Evolutionary conservation across 1,140 invertebrate genomes (phyloP), one percentile per base, ranked within the genome.

Genomic region (Aphelenchoides avenae): DNA sequence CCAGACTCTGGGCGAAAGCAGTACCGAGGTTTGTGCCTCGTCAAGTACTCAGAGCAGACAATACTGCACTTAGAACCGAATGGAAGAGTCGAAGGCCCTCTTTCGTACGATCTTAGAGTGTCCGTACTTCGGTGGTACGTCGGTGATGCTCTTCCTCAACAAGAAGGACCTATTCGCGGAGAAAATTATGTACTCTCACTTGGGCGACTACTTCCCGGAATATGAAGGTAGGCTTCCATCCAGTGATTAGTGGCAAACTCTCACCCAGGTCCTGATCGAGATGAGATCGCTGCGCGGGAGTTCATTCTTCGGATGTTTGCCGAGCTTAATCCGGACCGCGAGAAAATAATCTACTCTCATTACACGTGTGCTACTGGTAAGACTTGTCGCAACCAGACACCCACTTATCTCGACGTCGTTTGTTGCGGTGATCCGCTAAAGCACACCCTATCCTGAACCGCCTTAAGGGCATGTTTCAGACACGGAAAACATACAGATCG

Each of bases 271-370:
- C 89, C 89, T 76, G 90, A 95, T 82, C 87, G 90, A 84, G 93
- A 98, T 84, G 91, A 94, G 73, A 88, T 90, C 81, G 86, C 90
- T 78, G 94, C 95, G 79, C 86, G 94, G 81, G 95, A 99, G 84
- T 98, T 97, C 82, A 98, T 98, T 79, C 85, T 98, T 78, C 88
- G 91, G 83, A 99, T 98, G 94, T 99, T 98, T 85, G 94, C 98
- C 79, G 93, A 98, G 81, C 85, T 98, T 79, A 98, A 98, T 84
- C 94, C 95, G 64, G 94, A 98, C 83, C 89, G 87, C 78, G 94
- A 98, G 84, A 98, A 98, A 84, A 98, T 98, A 75, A 98, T 99
- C 82, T 98, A 98, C 85, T 98, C 94, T 78, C 94, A 99, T 85
- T 99, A 98, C 84, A 98, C 94, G 73, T 98, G 94, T 86, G 95